A percentile compares a stretch with the other conserved stretches of the same genome.
phyloP scores from a whole-genome alignment of 2,797 vertebrate genomes.

The Hippocampus kuda region DNA sequence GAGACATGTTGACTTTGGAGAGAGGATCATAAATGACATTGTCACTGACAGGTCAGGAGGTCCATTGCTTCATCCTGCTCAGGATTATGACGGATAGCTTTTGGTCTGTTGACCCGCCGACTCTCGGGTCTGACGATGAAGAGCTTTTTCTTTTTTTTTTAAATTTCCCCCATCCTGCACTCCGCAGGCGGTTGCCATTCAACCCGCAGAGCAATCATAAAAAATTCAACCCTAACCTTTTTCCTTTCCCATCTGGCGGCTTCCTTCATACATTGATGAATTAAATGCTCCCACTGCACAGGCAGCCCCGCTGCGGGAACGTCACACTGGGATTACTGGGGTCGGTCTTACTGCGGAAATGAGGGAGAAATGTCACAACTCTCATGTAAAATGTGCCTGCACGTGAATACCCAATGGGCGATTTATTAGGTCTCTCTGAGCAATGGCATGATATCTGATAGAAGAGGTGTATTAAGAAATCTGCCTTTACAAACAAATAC shows the following conservation, averaged over 20 bases:
- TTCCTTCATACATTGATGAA: constrained; percentile 24
- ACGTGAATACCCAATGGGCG: not conserved
- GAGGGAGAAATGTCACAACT: constrained; percentile 8
- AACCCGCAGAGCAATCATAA: constrained; percentile 49
- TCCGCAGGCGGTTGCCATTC: constrained; percentile 20
- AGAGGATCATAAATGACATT: constrained; percentile 16
- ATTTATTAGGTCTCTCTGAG: not conserved
- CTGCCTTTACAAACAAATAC: too few relatives aligned
- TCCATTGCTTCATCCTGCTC: constrained; percentile 13
- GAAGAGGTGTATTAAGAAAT: not conserved
- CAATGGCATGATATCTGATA: not conserved
- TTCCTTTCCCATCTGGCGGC: constrained; percentile 23
- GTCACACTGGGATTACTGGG: constrained; percentile 34
- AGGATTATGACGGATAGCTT: constrained; percentile 21
- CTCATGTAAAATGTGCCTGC: not conserved
- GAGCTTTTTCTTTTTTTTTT: not conserved
- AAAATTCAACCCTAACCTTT: constrained; percentile 64
- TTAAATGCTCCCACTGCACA: constrained; percentile 41
- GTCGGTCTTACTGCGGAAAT: not conserved
- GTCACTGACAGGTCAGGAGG: constrained; percentile 19
- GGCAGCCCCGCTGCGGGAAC: constrained; percentile 40
- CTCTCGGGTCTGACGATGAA: constrained; percentile 38
- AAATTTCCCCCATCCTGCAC: constrained; percentile 5
- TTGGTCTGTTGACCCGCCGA: not conserved
- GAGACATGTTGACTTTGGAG: constrained; percentile 10